phyloP scores from a whole-genome alignment of 1,140 invertebrate genomes.

The Scylla paramamosain region DNA sequence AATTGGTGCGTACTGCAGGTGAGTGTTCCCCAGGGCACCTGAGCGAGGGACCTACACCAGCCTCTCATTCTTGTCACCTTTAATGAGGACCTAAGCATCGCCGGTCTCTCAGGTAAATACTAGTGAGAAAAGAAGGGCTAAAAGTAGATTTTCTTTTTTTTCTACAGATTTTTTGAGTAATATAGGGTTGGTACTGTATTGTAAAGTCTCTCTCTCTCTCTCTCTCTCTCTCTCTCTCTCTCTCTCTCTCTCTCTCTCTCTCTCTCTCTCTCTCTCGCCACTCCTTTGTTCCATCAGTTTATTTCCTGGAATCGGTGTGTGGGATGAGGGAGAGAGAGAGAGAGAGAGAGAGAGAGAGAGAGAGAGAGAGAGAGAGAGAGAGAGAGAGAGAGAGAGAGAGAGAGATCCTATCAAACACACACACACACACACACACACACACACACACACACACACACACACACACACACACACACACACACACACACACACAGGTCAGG shows the following conservation, averaged over 20 bases:
- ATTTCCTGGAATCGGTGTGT: neutral
- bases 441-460: slow-evolving; percentile 3
- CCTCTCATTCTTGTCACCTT: neutral
- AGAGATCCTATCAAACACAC: neutral
- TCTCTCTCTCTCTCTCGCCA: slow-evolving; percentile 26
- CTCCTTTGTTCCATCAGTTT: neutral
- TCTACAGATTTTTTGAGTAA: too few species aligned
- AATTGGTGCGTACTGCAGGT: slow-evolving; percentile 11
- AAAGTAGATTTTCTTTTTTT: neutral
- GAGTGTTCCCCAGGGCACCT: slow-evolving; percentile 13
- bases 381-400: neutral
- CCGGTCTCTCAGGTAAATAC: neutral
- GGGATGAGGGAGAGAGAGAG: neutral
- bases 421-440: neutral
- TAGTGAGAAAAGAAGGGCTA: too few species aligned
- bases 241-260: neutral
- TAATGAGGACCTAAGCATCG: neutral
- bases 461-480: neutral
- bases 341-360: too few species aligned
- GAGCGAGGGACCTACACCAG: neutral
- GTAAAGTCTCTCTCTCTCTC: too few species aligned
- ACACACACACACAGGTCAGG: neutral
- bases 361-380: too few species aligned
- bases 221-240: too few species aligned
- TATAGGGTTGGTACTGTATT: too few species aligned